A percentile compares a stretch with the other conserved stretches of the same genome.
These are phyloP conservation scores for Oxyscelio sp. DNA, from an alignment of 2,888 invertebrate species.

Conservation along the genomic window DNA sequence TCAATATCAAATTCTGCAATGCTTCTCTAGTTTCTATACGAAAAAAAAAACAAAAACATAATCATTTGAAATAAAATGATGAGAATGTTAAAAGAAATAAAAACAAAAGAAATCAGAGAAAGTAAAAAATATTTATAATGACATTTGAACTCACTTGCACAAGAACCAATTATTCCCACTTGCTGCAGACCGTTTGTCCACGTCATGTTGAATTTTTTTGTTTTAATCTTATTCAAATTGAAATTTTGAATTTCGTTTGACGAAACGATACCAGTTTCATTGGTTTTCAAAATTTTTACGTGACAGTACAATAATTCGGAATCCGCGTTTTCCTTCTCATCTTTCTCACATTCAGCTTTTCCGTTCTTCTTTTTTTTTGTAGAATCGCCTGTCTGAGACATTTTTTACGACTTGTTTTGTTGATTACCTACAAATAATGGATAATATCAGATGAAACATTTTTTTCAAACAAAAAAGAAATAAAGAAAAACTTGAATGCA, in stretches of 20 bases:
- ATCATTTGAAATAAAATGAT: not conserved
- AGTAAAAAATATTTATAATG: too few species aligned
- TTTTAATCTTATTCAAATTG: slow-evolving; percentile 1
- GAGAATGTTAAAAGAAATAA: not conserved
- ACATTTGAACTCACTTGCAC: slow-evolving; percentile 24
- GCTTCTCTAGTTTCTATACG: slow-evolving; percentile 12
- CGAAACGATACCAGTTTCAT: slow-evolving; percentile 26
- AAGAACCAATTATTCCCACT: slow-evolving; percentile 18
- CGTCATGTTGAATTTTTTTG: slow-evolving; percentile 13
- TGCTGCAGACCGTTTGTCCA: slow-evolving; percentile 1
- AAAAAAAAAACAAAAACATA: not conserved
- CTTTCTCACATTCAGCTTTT: not conserved
- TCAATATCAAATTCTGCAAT: not conserved
- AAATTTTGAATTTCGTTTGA: slow-evolving; percentile 24
- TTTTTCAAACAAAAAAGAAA: too few species aligned
- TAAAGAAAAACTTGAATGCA: not conserved
- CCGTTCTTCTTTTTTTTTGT: not conserved
- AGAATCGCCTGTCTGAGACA: not conserved
- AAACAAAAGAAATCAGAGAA: not conserved
- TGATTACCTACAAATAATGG: not conserved
- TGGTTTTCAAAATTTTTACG: slow-evolving; percentile 25
- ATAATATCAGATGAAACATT: not conserved
- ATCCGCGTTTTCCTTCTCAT: not conserved
- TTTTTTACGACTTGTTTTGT: not conserved
- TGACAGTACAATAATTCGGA: slow-evolving; percentile 11